Evolutionary conservation across 2,888 invertebrate genomes (phyloP).

Genomic region (Hypena proboscidalis): DNA sequence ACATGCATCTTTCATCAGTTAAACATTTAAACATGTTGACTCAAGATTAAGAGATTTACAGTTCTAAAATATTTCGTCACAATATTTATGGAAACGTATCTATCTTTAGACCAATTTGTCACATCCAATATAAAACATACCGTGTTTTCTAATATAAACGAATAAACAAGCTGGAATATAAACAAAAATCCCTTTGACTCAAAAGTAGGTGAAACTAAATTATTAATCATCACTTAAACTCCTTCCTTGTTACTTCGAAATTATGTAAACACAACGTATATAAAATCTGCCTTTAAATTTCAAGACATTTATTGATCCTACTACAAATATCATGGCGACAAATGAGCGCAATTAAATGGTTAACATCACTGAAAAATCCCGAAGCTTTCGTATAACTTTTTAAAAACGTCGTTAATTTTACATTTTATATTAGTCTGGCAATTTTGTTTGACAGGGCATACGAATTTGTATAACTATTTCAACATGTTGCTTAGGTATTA

Average conservation of each 20-base stretch:
- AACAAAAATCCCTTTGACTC: conserved; percentile 16
- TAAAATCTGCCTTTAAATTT: conserved; percentile 17
- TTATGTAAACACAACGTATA: conserved; percentile 32
- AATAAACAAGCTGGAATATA: conserved; percentile 23
- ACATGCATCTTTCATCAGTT: no score
- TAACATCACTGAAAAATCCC: conserved; percentile 12
- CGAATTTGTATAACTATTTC: no score
- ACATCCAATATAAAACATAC: conserved; percentile 15
- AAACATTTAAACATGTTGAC: no score
- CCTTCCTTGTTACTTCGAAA: conserved; percentile 29
- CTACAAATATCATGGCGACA: conserved; percentile 20
- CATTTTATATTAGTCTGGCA: no score
- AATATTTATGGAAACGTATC: conserved; percentile 1
- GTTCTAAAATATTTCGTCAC: neutral
- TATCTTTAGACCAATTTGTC: conserved; percentile 19
- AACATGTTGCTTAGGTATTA: no score
- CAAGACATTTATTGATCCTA: conserved; percentile 31
- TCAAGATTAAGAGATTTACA: neutral
- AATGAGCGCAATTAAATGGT: conserved; percentile 32
- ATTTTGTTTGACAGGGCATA: no score
- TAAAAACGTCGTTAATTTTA: neutral
- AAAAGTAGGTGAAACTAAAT: conserved; percentile 35
- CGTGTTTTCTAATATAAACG: conserved; percentile 8
- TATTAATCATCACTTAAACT: conserved; percentile 36
- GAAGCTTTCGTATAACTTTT: neutral